Evolutionary conservation across 2,113 vertebrate species (phyloP).

Genomic region (Symphodus melops): DNA sequence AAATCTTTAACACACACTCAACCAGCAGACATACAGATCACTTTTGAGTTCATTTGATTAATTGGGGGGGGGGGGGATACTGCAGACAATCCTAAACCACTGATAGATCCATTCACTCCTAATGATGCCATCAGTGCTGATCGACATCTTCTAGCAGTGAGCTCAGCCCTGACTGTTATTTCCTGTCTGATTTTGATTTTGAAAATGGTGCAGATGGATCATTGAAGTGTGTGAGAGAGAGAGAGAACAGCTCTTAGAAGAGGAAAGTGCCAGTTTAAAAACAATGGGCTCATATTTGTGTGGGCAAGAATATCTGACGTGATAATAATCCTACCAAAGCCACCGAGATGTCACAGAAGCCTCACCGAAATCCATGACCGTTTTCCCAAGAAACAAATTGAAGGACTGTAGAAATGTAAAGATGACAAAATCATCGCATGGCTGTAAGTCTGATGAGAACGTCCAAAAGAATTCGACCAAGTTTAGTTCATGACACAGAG

Average conservation of each 20-base stretch:
- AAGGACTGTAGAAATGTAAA: background rate
- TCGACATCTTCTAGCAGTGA: background rate
- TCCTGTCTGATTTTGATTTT: background rate
- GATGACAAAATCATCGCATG: background rate
- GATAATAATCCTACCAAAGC: background rate
- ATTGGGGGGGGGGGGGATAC: background rate
- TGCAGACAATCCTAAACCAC: background rate
- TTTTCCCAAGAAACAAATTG: too few species aligned
- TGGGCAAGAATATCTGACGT: background rate
- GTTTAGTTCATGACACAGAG: too few species aligned
- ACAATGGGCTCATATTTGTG: slow-evolving; percentile 18
- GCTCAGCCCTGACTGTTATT: background rate
- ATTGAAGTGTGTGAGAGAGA: slow-evolving; percentile 12
- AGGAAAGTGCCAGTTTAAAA: slow-evolving; percentile 24
- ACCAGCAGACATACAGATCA: background rate
- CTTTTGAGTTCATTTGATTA: background rate
- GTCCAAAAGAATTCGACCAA: too few species aligned
- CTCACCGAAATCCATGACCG: background rate
- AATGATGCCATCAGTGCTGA: background rate
- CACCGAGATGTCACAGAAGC: background rate
- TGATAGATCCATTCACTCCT: background rate
- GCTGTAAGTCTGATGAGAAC: too few species aligned
- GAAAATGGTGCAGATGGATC: slow-evolving; percentile 32
- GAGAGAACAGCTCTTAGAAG: slow-evolving; percentile 22
- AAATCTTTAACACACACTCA: too few species aligned